Conservation (phyloP, 2,113 vertebrate species). For the Patagioenas fasciata region DNA sequence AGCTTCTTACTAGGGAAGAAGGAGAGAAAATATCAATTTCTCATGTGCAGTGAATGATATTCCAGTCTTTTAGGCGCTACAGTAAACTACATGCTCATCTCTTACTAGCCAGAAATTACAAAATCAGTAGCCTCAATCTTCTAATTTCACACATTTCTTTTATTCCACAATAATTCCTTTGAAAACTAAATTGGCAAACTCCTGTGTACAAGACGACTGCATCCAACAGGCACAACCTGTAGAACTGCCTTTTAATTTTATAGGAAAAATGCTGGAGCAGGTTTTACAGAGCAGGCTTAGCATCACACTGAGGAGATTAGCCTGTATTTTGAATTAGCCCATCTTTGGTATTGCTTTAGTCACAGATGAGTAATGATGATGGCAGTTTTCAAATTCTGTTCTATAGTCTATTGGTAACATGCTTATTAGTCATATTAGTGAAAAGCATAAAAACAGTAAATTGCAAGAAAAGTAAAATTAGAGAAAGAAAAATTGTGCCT, state of each 20-base stretch:
- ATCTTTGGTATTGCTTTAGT: background rate
- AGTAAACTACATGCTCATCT: background rate
- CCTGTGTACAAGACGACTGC: background rate
- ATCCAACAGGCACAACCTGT: background rate
- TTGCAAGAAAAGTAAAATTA: background rate
- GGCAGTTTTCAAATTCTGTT: background rate
- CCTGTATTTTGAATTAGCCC: background rate
- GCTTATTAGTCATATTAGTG: background rate
- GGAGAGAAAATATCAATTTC: background rate
- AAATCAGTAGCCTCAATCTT: background rate
- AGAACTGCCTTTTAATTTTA: background rate
- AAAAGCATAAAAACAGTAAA: background rate
- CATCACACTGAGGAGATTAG: background rate
- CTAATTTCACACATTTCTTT: background rate
- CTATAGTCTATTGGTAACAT: background rate
- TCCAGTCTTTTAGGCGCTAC: background rate
- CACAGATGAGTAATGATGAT: background rate
- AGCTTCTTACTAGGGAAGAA: background rate
- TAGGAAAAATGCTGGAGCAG: background rate
- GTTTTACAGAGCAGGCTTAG: background rate
- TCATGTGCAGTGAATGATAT: background rate
- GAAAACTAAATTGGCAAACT: background rate
- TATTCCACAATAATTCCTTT: background rate
- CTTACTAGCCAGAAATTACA: background rate
- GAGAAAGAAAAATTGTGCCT: background rate